Conservation (phyloP, 2,113 vertebrate species). For the Channa argus region DNA sequence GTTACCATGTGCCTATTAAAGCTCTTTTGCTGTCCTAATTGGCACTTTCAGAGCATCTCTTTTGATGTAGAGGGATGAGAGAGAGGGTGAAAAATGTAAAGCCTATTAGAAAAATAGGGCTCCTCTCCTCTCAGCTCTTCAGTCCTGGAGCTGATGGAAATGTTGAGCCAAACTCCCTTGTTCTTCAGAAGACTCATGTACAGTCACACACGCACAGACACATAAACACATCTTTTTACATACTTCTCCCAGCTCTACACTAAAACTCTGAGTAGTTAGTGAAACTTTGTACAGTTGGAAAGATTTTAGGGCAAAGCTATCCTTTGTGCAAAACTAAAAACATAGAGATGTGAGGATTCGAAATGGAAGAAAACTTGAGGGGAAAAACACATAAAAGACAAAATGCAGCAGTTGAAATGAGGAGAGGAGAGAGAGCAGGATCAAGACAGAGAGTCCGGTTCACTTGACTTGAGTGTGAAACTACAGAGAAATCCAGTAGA, state of each 20-base stretch:
- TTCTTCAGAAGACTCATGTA: conserved; percentile 37
- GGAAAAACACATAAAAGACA: conserved; percentile 50
- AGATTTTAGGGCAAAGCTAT: conserved; percentile 34
- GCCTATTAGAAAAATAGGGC: conserved; percentile 53
- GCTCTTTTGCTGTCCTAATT: conserved; percentile 73
- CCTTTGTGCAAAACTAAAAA: conserved; percentile 16
- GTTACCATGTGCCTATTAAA: conserved; percentile 60
- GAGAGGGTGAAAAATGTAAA: conserved; percentile 56
- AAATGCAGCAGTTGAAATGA: conserved; percentile 61
- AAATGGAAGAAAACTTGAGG: conserved; percentile 25
- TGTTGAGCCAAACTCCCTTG: conserved; percentile 19
- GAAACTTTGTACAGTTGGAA: conserved; percentile 45
- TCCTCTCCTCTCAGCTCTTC: conserved; percentile 41
- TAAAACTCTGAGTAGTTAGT: conserved; percentile 41
- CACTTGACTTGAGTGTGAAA: conserved; percentile 47
- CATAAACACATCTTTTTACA: conserved; percentile 23
- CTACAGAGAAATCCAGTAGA: conserved; percentile 43
- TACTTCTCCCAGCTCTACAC: conserved; percentile 11
- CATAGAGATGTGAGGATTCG: conserved; percentile 30
- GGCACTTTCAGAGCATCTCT: conserved; percentile 69
- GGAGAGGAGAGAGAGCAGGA: conserved; percentile 51
- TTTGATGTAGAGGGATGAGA: conserved; percentile 71
- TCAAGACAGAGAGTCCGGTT: conserved; percentile 47
- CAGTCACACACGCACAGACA: conserved; percentile 28
- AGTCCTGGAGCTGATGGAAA: conserved; percentile 55